These are phyloP conservation scores for Monodelphis domestica DNA, from an alignment of 2,797 vertebrate species.

Conservation along the genomic window DNA sequence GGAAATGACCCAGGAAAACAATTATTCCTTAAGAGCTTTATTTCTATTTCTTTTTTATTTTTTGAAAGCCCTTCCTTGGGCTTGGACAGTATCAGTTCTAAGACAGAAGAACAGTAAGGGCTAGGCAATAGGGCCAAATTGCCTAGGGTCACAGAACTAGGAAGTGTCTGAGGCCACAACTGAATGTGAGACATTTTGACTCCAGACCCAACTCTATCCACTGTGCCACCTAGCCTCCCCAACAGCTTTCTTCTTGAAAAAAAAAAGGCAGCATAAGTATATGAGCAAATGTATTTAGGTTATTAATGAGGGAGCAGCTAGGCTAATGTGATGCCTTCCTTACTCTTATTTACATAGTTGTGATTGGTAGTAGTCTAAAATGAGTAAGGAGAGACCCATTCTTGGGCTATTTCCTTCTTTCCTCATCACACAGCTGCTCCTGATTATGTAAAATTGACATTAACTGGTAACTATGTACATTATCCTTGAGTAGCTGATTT, in stretches of 20 bases:
- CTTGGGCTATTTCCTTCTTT: slow-evolving; percentile 15
- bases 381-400: slow-evolving; percentile 3
- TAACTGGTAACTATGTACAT: neutral
- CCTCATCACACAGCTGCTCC: neutral
- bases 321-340: neutral
- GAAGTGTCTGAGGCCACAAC: no score
- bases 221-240: no score
- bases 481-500: slow-evolving; percentile 20
- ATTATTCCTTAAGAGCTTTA: neutral
- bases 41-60: no score
- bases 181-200: no score
- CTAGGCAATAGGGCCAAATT: no score
- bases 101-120: no score
- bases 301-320: neutral
- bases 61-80: no score
- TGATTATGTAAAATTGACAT: neutral
- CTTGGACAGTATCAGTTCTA: no score
- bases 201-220: no score
- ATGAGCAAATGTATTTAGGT: neutral
- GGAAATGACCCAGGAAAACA: neutral
- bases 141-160: no score
- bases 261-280: slow-evolving; percentile 12
- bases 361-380: neutral
- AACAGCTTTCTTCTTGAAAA: no score
- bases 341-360: slow-evolving; percentile 23